A percentile compares a stretch with the other conserved stretches of the same genome.
Evolutionary conservation across 2,113 vertebrate species (phyloP).

Genomic region (Rhipidura dahli): DNA sequence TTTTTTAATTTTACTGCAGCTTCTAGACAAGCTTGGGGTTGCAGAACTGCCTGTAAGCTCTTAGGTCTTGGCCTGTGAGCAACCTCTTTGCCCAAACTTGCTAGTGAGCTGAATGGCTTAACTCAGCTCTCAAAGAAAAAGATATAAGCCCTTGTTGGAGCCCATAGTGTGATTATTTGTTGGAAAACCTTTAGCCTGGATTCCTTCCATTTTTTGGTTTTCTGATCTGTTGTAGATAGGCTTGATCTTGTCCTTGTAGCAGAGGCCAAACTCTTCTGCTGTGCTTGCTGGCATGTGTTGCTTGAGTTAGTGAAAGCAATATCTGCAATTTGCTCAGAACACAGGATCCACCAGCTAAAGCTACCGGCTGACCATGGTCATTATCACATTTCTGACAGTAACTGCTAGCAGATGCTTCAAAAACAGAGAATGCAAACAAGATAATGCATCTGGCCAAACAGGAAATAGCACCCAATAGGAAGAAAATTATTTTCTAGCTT

Average conservation of each 20-base stretch:
- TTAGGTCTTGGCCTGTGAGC: background rate
- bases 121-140: background rate
- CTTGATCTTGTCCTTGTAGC: background rate
- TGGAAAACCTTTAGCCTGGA: background rate
- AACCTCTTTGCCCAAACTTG: conserved; percentile 21
- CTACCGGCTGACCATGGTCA: background rate
- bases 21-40: background rate
- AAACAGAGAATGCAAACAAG: background rate
- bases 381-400: conserved; percentile 23
- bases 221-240: background rate
- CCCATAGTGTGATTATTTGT: background rate
- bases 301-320: background rate
- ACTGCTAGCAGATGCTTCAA: conserved; percentile 28
- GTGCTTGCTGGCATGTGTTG: background rate
- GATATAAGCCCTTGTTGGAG: background rate
- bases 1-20: background rate
- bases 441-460: background rate
- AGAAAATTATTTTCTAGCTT: background rate
- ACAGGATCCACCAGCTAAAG: background rate
- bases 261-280: background rate
- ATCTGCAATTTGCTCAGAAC: background rate
- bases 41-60: background rate
- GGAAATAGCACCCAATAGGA: background rate
- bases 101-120: background rate
- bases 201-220: background rate